A percentile compares a stretch with the other conserved stretches of the same genome.
phyloP scores from a whole-genome alignment of 2,797 vertebrate genomes.

The Scolopax bukidnonensis region DNA sequence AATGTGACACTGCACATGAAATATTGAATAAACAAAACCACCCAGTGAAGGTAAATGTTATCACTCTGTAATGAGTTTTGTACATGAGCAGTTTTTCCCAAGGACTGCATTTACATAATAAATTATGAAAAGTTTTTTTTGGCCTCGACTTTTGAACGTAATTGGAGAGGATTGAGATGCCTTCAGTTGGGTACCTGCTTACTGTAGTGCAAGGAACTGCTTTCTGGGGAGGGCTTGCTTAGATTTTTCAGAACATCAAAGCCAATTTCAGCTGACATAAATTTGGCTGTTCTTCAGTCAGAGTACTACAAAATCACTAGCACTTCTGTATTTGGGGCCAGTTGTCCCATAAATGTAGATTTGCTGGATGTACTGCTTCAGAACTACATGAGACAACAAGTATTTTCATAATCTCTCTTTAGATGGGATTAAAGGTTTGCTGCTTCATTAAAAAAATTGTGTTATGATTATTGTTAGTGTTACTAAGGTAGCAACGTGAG shows the following conservation, averaged over 20 bases:
- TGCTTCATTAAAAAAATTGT: conserved; percentile 26
- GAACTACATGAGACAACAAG: background rate
- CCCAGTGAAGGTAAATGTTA: background rate
- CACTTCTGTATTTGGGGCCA: background rate
- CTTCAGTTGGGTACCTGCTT: background rate
- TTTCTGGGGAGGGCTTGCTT: background rate
- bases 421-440: conserved; percentile 44
- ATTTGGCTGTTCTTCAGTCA: background rate
- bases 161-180: background rate
- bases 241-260: background rate
- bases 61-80: background rate
- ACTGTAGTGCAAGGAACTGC: background rate
- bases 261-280: background rate
- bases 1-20: background rate
- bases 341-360: background rate
- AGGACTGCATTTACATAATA: background rate
- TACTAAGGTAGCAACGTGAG: background rate
- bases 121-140: background rate
- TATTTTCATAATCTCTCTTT: conserved; percentile 27
- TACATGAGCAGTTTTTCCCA: background rate
- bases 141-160: background rate
- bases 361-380: background rate
- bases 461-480: background rate
- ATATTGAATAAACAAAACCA: background rate
- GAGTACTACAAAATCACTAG: background rate